Evolutionary conservation across 2,888 invertebrate species (phyloP), one percentile per base, ranked within the genome.

Genomic region (Scaptomyza parva): DNA sequence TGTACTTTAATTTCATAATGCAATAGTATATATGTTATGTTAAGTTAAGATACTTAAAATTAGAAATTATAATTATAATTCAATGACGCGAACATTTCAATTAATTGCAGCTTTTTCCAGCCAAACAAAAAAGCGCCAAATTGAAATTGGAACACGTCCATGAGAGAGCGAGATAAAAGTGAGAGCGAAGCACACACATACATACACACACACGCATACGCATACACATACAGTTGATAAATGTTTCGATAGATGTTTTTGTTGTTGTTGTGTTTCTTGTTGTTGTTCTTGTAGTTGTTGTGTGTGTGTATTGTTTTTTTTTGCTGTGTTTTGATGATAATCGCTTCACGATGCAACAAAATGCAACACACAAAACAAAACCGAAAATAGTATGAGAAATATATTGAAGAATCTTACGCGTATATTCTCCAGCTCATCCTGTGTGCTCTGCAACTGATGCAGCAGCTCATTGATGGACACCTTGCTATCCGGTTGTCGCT

Each of bases 381-480:
- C 85, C 68, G 89, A 89, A 87, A 91, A 91, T 61, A 90, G 70
- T 74, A 91, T 89, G 73, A 91, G 75, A 85, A 90, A 90, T 86
- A 91, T 89, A 88, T 90, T 90, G 72, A 89, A 90, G 88, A 89
- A 91, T 89, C 93, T 94, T 93, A 97, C 97, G 95, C 96, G 95
- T 90, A 97, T 94, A 92, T 96, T 96, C 92, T 97, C 96, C 92
- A 97, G 93, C 93, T 97, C 97, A 39, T 95, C 95, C 92, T 96
- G 96, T 26, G 97, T 96, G 78, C 95, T 95, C 92, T 96, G 96
- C 88, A 97, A 92, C 92, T 97, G 96, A 90, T 95, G 95, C 86
- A 97, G 93, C 84, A 97, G 93, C 91, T 97, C 96, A 83, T 96
- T 95, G 76, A 96, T 96, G 47, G 96, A 95, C 78, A 96, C 95